phyloP scores from a whole-genome alignment of 1,140 invertebrate genomes.

The Ceratoteleas bidentatus region DNA sequence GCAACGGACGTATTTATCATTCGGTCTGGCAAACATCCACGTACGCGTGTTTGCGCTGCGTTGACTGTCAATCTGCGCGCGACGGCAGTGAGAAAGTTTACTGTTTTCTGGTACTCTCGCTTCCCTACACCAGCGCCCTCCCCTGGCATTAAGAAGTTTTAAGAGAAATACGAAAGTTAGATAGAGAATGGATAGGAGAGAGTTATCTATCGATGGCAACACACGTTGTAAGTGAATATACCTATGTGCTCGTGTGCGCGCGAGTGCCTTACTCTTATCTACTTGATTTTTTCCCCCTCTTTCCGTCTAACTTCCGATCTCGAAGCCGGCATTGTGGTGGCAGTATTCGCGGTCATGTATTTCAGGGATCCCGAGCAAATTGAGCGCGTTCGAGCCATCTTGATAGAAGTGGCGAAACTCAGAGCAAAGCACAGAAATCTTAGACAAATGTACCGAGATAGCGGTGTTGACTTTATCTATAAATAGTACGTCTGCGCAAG shows the following conservation, averaged over 20 bases:
- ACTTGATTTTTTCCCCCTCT: constrained; percentile 68
- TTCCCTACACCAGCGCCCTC: constrained; percentile 31
- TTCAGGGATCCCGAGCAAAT: constrained; percentile 58
- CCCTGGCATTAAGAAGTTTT: constrained; percentile 72
- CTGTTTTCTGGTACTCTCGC: constrained; percentile 58
- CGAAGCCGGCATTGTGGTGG: constrained; percentile 49
- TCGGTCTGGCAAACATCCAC: constrained; percentile 24
- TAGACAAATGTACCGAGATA: constrained; percentile 63
- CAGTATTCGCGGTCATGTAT: constrained; percentile 65
- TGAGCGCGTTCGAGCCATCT: constrained; percentile 66
- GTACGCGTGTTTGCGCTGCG: constrained; percentile 70
- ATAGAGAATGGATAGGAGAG: constrained; percentile 77
- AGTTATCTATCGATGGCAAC: constrained; percentile 76
- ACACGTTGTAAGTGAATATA: constrained; percentile 58
- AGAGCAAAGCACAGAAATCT: constrained; percentile 60
- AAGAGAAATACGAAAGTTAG: constrained; percentile 79
- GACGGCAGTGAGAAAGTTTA: constrained; percentile 76
- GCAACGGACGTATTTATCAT: constrained; percentile 32
- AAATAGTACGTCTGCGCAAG: constrained; percentile 43
- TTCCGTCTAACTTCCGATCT: constrained; percentile 55
- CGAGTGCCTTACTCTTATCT: constrained; percentile 54
- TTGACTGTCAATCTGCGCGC: constrained; percentile 76
- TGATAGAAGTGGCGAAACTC: constrained; percentile 64
- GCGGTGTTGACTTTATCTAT: constrained; percentile 62
- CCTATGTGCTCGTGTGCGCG: constrained; percentile 36